Evolutionary conservation across 2,113 vertebrate genomes (phyloP), one percentile per base, ranked within the genome.

Genomic region (Manacus vitellinus): DNA sequence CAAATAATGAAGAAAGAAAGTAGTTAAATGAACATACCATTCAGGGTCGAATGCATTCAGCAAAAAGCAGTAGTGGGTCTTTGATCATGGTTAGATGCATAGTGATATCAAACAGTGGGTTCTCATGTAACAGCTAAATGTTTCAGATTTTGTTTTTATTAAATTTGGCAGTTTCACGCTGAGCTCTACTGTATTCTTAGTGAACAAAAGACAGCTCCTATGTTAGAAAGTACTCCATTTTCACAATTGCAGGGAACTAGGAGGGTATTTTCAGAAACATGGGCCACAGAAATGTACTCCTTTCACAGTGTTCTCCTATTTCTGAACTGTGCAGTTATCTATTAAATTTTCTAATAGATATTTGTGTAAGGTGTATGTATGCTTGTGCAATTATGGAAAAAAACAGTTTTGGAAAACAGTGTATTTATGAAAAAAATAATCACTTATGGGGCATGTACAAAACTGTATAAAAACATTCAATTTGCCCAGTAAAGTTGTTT

Each of bases 351-450:
- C 98, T 98, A 98, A 98, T 98, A 98, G 98, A 98, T 98, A 98
- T 98, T 98, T 98, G 98, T 98, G 98, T 98, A 98, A 98, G 97
- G 97, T 98, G 97, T 98, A 98, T 98, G 98, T 98, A 98, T 98
- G 98, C 98, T 98, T 98, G 98, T 98, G 98, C 98, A 98, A 98
- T 98, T 98, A 98, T 98, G 97, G 79, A 96, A 97, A 98, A 98
- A 98, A 97, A 11, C 95, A 97, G 98, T 98, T 98, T 98, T 98
- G 98, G 97, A 98, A 98, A 98, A 98, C 97, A 96, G 97, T 98
- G 98, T 98, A 98, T 98, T 98, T 98, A 98, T 98, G 97, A 97
- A 97, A 98, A 97, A 97, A 97, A 97, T 95, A 98, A 98, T 98
- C 97, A 98, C 97, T 98, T 98, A 98, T 97, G 98, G 98, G 98